Evolutionary conservation across 2,797 vertebrate species (phyloP), one percentile per base, ranked within the genome.

Genomic region (Pangasius macronema): DNA sequence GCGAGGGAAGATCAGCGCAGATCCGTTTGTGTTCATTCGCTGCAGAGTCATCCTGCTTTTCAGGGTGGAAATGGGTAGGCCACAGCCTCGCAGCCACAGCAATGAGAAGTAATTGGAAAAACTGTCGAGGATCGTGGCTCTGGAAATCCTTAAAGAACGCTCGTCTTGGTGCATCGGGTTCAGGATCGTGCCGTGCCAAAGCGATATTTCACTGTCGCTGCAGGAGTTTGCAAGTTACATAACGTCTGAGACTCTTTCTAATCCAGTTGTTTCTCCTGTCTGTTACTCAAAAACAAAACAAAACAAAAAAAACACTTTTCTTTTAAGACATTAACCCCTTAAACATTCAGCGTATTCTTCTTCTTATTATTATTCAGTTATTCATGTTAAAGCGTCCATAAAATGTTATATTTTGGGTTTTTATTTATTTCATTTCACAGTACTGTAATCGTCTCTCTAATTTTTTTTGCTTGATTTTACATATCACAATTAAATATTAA

Each of bases 41-140:
- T 90, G 88, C 88, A 93, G 95, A 89, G 89, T 92, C 93, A 93
- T 93, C 90, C 87, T 89, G 89, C 91, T 92, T 93, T 94, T 94
- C 55, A 59, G 73, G 27, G 30, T 63, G 65, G 80, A 79, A 79
- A 82, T 51, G 70, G 14, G 16, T 61, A 76, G 36, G 59, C 59
- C 33, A 27, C 79, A 72, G 59, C 33, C 57, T 22, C 68, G 18
- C 6, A 49, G 49, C 79, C 83, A 36, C 84, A 85, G 84, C 76
- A 82, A 88, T 73, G 77, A 88, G 79, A 76, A 68, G 79, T 2
- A 86, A 68, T 49, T 86, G 84, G 85, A 86, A 86, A 86, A 82
- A 59, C 57, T 57, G 80, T 59, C 46, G 59, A 77, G 33, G 70
- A 49, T 82, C 51, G 61, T 79, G 53, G 51, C 80, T 86, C 73